Conservation (phyloP, 2,797 vertebrate genomes). For the Cygnus olor region DNA sequence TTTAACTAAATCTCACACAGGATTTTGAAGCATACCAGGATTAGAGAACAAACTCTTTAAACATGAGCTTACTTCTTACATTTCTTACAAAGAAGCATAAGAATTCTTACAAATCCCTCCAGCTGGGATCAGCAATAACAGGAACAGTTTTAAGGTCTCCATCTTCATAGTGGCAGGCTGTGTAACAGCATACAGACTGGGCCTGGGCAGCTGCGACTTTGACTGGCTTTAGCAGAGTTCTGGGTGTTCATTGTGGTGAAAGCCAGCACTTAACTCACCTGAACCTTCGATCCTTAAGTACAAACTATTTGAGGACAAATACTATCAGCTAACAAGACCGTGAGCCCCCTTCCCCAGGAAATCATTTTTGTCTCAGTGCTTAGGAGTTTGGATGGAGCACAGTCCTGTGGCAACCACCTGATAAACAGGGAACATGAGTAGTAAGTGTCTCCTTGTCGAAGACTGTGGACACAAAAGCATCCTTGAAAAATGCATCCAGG, state of each 20-base stretch:
- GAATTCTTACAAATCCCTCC: not conserved
- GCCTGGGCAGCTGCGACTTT: not conserved
- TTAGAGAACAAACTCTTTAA: slow-evolving; percentile 43
- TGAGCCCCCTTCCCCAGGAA: not conserved
- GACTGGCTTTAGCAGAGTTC: slow-evolving; percentile 4
- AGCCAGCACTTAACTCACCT: not conserved
- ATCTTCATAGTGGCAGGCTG: not conserved
- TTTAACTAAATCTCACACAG: slow-evolving; percentile 48
- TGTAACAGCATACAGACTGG: not conserved
- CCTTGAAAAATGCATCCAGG: not conserved
- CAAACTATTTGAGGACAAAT: not conserved
- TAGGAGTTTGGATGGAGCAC: not conserved
- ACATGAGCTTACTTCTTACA: slow-evolving; percentile 25
- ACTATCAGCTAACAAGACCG: not conserved
- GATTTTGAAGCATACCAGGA: slow-evolving; percentile 27
- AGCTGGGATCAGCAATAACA: slow-evolving; percentile 10
- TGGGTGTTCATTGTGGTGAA: not conserved
- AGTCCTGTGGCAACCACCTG: not conserved
- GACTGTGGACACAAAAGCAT: not conserved
- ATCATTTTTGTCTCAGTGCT: not conserved
- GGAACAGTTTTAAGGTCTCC: slow-evolving; percentile 10
- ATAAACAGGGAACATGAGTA: not conserved
- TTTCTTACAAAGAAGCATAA: not conserved
- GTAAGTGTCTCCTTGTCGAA: not conserved
- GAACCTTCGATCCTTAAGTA: not conserved